Percentiles rank a stretch among this genome's conserved stretches.
Conservation (phyloP, 2,797 vertebrate species). For the Staurois parvus region DNA sequence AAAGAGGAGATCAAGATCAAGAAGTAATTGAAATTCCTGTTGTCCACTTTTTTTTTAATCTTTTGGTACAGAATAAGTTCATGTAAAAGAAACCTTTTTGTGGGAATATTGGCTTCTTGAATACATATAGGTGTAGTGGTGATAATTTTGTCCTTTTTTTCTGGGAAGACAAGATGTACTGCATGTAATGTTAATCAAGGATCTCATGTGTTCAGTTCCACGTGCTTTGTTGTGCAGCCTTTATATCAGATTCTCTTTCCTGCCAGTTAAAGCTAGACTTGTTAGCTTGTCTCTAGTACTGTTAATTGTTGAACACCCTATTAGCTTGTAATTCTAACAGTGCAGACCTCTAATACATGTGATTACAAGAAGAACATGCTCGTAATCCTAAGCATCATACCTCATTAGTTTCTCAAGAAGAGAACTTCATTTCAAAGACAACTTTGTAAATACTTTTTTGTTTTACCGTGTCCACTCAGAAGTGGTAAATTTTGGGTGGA, state of each 20-base stretch:
- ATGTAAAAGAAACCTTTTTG: constrained; percentile 57
- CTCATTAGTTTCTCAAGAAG: constrained; percentile 14
- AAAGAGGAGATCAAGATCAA: constrained; percentile 74
- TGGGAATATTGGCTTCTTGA: constrained; percentile 65
- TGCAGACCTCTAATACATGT: not conserved
- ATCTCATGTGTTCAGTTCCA: constrained; percentile 12
- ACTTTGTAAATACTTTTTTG: constrained; percentile 53
- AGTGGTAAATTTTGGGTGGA: not conserved
- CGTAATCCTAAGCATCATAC: constrained; percentile 4
- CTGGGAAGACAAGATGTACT: constrained; percentile 32
- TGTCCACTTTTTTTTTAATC: constrained; percentile 62
- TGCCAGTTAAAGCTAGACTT: constrained; percentile 18
- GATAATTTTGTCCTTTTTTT: constrained; percentile 64
- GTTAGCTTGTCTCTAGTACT: not conserved
- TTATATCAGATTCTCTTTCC: constrained; percentile 24
- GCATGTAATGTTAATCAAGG: constrained; percentile 59
- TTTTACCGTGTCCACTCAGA: not conserved
- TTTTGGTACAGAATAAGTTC: constrained; percentile 65
- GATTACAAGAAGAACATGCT: not conserved
- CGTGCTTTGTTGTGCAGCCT: constrained; percentile 32
- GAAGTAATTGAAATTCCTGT: constrained; percentile 74
- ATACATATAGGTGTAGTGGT: constrained; percentile 66
- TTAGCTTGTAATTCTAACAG: not conserved
- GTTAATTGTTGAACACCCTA: constrained; percentile 24
- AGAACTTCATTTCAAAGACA: constrained; percentile 6